These are phyloP conservation scores for Lasioglossum calceatum DNA, from an alignment of 2,888 invertebrate species.

Conservation along the genomic window DNA sequence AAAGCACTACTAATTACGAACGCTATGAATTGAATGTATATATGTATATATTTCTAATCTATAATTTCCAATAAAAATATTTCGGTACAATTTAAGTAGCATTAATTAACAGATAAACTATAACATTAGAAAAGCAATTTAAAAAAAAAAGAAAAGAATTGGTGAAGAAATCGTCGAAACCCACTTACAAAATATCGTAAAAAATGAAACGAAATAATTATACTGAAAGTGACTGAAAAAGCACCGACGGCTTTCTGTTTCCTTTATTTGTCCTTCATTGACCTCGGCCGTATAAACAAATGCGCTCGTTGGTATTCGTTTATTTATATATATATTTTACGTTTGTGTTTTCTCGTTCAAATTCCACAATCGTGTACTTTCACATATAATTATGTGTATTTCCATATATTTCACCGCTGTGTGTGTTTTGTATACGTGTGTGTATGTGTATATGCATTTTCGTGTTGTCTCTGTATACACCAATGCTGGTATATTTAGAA, in stretches of 20 bases:
- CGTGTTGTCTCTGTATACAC: slow-evolving; percentile 40
- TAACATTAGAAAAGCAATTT: slow-evolving; percentile 9
- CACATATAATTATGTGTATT: slow-evolving; percentile 45
- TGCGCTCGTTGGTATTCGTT: slow-evolving; percentile 58
- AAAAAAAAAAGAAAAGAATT: slow-evolving; percentile 11
- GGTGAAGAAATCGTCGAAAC: slow-evolving; percentile 1
- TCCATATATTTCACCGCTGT: slow-evolving; percentile 33
- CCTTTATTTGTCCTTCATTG: slow-evolving; percentile 54
- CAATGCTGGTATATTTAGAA: slow-evolving; percentile 47
- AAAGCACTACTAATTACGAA: slow-evolving; percentile 10
- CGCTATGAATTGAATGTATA: slow-evolving; percentile 23
- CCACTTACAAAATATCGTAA: slow-evolving; percentile 3
- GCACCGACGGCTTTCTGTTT: slow-evolving; percentile 45
- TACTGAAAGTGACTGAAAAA: slow-evolving; percentile 51
- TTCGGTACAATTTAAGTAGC: slow-evolving; percentile 1
- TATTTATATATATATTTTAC: slow-evolving; percentile 53
- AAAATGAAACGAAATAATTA: slow-evolving; percentile 32
- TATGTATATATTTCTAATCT: slow-evolving; percentile 23
- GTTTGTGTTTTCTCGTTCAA: slow-evolving; percentile 43
- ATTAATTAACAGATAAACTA: slow-evolving; percentile 11
- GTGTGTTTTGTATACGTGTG: slow-evolving; percentile 59
- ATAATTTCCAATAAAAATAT: slow-evolving; percentile 25
- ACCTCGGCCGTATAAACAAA: slow-evolving; percentile 55
- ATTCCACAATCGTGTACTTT: slow-evolving; percentile 50
- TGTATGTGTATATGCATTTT: slow-evolving; percentile 56